phyloP scores from a whole-genome alignment of 1,140 invertebrate species.

The Latrodectus geometricus region DNA sequence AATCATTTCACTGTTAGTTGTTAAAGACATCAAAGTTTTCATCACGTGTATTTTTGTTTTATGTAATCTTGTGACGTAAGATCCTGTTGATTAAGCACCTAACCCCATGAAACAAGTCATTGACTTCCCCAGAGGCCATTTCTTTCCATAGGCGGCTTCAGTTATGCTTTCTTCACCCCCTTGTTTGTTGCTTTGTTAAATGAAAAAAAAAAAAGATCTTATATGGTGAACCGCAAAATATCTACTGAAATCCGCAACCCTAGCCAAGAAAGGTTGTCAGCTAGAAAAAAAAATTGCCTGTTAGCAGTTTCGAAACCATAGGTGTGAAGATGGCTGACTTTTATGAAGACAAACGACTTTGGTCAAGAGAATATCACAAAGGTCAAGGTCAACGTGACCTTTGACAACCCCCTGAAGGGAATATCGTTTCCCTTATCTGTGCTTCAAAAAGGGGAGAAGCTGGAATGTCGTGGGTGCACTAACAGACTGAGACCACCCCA shows the following conservation, averaged over 20 bases:
- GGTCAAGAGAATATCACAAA: not conserved
- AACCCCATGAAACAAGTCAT: slow-evolving; percentile 8
- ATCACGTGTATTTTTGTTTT: too few species aligned
- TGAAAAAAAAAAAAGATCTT: not conserved
- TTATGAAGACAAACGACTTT: slow-evolving; percentile 26
- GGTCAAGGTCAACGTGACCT: slow-evolving; percentile 16
- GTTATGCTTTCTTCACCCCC: not conserved
- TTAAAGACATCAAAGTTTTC: too few species aligned
- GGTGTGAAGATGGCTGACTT: not conserved
- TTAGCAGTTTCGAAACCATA: not conserved
- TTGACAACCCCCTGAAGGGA: not conserved
- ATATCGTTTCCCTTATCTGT: not conserved
- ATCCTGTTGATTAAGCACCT: not conserved
- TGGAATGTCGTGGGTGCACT: slow-evolving; percentile 8
- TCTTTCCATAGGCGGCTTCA: not conserved
- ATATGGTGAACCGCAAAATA: not conserved
- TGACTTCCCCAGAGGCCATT: not conserved
- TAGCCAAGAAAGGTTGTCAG: too few species aligned
- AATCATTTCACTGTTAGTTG: too few species aligned
- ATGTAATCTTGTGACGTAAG: too few species aligned
- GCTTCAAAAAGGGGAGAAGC: not conserved
- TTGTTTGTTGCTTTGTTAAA: not conserved
- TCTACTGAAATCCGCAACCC: too few species aligned
- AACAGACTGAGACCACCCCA: slow-evolving; percentile 22
- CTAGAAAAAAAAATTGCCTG: not conserved